Evolutionary conservation across 2,113 vertebrate species (phyloP).

Genomic region (Trematocara zebra): DNA sequence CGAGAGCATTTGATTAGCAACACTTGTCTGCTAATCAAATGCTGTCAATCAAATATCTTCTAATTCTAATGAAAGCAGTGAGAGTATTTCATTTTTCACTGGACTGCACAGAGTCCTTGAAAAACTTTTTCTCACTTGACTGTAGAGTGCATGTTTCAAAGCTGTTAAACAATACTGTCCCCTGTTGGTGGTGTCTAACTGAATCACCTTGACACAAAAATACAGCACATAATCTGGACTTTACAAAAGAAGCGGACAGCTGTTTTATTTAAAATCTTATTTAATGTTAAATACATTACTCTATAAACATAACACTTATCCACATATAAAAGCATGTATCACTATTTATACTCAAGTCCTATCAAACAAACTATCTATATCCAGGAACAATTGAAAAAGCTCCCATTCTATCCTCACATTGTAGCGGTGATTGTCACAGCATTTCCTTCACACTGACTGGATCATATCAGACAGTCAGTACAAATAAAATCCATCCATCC

Average conservation of each 20-base stretch:
- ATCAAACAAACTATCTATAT: not conserved
- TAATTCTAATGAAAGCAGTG: not conserved
- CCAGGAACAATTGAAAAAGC: not conserved
- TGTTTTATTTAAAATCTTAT: not conserved
- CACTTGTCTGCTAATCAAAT: not conserved
- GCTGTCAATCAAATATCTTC: not conserved
- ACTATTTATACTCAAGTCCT: constrained; percentile 30
- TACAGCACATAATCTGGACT: not conserved
- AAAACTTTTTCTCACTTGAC: not conserved
- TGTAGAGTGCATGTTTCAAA: not conserved
- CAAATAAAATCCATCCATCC: not conserved
- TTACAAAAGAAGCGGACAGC: not conserved
- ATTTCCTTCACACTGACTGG: not conserved
- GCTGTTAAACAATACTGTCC: not conserved
- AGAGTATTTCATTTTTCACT: not conserved
- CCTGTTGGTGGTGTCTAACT: not conserved
- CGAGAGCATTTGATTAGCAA: not conserved
- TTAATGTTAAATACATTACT: constrained; percentile 54
- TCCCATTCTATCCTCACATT: not conserved
- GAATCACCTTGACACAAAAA: not conserved
- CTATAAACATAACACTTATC: constrained; percentile 44
- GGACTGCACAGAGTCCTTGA: not conserved
- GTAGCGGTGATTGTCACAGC: constrained; percentile 46
- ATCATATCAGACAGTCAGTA: not conserved
- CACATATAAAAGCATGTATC: constrained; percentile 37